A percentile compares a stretch with the other conserved stretches of the same genome.
Conservation (phyloP, 2,113 vertebrate species). For the Ailurus styani region DNA sequence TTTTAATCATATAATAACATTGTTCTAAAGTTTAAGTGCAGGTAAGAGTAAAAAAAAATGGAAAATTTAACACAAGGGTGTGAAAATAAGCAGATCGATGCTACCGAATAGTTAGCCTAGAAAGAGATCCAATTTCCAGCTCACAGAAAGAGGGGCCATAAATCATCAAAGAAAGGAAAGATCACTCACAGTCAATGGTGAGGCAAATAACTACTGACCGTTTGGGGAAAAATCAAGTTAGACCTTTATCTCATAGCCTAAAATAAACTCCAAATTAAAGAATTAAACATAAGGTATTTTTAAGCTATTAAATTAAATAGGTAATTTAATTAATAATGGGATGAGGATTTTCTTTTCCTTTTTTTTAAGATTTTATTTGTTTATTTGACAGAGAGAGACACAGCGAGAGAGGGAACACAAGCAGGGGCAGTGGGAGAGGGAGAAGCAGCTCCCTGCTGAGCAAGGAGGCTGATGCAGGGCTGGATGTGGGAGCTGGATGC, state of each 20-base stretch:
- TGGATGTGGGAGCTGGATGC: too few relatives aligned
- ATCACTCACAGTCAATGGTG: not conserved
- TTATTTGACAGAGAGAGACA: too few relatives aligned
- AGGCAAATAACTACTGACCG: not conserved
- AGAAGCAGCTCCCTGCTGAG: too few relatives aligned
- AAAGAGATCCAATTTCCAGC: not conserved
- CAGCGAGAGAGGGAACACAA: too few relatives aligned
- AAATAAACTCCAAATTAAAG: constrained; percentile 23
- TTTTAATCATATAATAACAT: constrained; percentile 10
- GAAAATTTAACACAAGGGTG: not conserved
- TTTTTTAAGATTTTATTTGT: too few relatives aligned
- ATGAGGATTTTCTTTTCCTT: not conserved
- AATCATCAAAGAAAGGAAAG: not conserved
- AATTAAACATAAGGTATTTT: constrained; percentile 1
- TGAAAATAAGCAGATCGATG: not conserved
- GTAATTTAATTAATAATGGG: not conserved
- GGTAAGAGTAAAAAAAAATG: not conserved
- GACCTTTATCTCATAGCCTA: not conserved
- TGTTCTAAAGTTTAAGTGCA: not conserved
- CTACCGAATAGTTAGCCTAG: not conserved
- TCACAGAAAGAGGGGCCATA: not conserved
- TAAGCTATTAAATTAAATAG: not conserved
- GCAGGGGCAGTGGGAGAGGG: too few relatives aligned
- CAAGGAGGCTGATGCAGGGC: too few relatives aligned
- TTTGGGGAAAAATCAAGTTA: not conserved